Evolutionary conservation across 1,140 invertebrate species (phyloP).

Genomic region (Scaptomyza graminum): DNA sequence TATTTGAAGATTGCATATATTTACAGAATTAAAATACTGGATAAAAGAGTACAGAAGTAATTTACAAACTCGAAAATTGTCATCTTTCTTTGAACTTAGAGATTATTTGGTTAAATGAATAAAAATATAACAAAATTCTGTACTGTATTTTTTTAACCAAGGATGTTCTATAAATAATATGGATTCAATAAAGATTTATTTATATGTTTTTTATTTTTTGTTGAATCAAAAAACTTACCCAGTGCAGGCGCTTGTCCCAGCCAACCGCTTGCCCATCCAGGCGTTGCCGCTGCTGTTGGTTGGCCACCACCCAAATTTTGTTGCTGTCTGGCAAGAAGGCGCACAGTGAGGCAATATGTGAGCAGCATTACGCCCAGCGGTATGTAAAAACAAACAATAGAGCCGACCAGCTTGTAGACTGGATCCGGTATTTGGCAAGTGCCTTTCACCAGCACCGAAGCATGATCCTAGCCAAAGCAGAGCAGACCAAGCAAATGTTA

Average conservation of each 20-base stretch:
- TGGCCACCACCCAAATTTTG: conserved; percentile 87
- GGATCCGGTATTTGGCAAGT: conserved; percentile 94
- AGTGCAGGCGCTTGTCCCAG: conserved; percentile 85
- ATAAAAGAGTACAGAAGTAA: too few species aligned
- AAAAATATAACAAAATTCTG: too few species aligned
- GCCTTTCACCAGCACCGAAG: conserved; percentile 91
- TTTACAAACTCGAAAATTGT: too few species aligned
- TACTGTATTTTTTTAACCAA: too few species aligned
- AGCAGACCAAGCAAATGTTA: conserved; percentile 36
- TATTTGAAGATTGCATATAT: too few species aligned
- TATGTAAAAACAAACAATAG: conserved; percentile 97
- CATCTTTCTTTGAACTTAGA: too few species aligned
- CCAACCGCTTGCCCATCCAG: conserved; percentile 87
- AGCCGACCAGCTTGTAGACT: conserved; percentile 95
- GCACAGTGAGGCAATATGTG: conserved; percentile 95
- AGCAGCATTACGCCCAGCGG: conserved; percentile 97
- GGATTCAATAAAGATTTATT: too few species aligned
- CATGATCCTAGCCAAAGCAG: conserved; percentile 88
- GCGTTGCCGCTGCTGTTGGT: conserved; percentile 66
- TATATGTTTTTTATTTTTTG: too few species aligned
- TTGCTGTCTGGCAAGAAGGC: conserved; percentile 90
- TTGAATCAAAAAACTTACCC: conserved; percentile 84
- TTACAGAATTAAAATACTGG: too few species aligned
- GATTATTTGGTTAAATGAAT: too few species aligned
- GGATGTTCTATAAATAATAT: too few species aligned